A percentile compares a stretch with the other conserved stretches of the same genome.
phyloP scores from a whole-genome alignment of 2,797 vertebrate species.

The Erpetoichthys calabaricus region DNA sequence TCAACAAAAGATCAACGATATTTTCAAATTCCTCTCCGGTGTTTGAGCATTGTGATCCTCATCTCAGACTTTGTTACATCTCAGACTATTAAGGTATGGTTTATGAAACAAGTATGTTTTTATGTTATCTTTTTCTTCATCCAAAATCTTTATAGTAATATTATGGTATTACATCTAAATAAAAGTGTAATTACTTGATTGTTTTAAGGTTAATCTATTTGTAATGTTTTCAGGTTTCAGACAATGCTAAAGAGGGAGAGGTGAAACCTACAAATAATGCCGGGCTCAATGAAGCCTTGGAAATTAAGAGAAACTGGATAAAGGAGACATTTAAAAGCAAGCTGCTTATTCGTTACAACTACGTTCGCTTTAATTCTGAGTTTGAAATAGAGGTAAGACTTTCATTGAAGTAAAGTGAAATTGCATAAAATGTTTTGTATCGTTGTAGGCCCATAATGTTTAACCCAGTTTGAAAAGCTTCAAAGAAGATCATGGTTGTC shows the following conservation, averaged over 20 bases:
- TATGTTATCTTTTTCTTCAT: too few relatives aligned
- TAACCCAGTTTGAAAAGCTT: too few relatives aligned
- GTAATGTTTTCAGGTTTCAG: too few relatives aligned
- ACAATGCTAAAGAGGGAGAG: too few relatives aligned
- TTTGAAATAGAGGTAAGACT: slow-evolving; percentile 6
- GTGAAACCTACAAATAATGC: too few relatives aligned
- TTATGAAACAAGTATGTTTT: neutral
- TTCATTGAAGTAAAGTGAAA: neutral
- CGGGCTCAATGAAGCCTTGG: slow-evolving; percentile 10
- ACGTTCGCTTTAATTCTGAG: neutral
- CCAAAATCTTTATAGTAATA: too few relatives aligned
- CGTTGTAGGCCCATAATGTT: too few relatives aligned
- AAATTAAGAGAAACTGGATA: slow-evolving; percentile 40
- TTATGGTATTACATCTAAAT: too few relatives aligned
- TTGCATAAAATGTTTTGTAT: too few relatives aligned
- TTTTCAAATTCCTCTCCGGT: slow-evolving; percentile 31
- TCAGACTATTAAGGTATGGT: slow-evolving; percentile 26
- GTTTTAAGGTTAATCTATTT: too few relatives aligned
- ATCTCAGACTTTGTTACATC: neutral
- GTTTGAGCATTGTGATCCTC: slow-evolving; percentile 34
- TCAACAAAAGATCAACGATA: fast-evolving
- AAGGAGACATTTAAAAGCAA: slow-evolving; percentile 16
- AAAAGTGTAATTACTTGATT: too few relatives aligned
- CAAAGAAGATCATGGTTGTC: too few relatives aligned
- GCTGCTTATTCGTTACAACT: slow-evolving; percentile 15